These are phyloP conservation scores for Trinorchestia longiramus DNA, from an alignment of 1,140 invertebrate genomes.

Conservation along the genomic window DNA sequence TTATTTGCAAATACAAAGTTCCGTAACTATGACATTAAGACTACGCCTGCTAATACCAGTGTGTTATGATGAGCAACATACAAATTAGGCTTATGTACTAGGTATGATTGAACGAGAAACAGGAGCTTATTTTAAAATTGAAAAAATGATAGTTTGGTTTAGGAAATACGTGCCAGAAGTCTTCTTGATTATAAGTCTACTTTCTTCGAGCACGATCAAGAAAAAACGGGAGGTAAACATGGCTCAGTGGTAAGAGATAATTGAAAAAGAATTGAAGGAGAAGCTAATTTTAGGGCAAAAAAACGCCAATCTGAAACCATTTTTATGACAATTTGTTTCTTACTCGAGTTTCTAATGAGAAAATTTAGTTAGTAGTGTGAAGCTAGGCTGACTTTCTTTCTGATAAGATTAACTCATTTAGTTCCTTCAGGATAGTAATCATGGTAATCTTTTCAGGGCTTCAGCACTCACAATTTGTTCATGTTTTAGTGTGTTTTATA, in stretches of 20 bases:
- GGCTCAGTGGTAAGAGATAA: background rate
- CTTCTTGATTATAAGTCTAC: background rate
- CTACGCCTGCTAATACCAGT: background rate
- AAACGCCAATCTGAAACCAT: background rate
- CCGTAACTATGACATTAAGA: background rate
- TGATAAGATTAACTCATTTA: background rate
- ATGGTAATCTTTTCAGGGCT: background rate
- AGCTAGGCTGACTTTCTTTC: background rate
- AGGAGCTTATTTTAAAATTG: background rate
- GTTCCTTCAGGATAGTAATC: background rate
- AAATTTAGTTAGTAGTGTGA: background rate
- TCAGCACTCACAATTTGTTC: background rate
- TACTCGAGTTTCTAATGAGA: background rate
- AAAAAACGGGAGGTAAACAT: too few relatives aligned
- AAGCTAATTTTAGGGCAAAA: background rate
- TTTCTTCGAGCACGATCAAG: too few relatives aligned
- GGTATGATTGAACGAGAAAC: background rate
- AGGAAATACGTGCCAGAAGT: background rate
- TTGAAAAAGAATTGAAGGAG: background rate
- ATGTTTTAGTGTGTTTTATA: background rate
- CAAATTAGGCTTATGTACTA: background rate
- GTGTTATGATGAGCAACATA: background rate
- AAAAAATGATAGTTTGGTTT: background rate
- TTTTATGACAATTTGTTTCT: background rate
- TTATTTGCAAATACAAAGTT: background rate